phyloP scores from a whole-genome alignment of 2,797 vertebrate species.

The Bradypodion ventrale region DNA sequence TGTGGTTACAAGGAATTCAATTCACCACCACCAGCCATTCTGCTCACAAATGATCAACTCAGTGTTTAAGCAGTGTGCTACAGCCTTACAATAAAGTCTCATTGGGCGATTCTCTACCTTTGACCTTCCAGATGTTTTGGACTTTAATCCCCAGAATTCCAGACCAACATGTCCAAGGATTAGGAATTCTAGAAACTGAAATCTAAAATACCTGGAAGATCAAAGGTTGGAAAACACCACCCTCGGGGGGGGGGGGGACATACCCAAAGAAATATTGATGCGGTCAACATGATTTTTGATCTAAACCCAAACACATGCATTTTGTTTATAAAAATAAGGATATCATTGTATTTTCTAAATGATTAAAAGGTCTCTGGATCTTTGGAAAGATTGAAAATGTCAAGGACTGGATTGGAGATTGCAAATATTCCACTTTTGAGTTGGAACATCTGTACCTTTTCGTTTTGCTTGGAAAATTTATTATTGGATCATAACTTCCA shows the following conservation, averaged over 20 bases:
- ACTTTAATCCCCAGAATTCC: too few relatives aligned
- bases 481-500: too few relatives aligned
- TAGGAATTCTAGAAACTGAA: too few relatives aligned
- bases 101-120: too few relatives aligned
- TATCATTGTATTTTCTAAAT: background rate
- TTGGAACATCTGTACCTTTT: background rate
- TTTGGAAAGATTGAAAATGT: too few relatives aligned
- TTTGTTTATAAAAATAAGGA: too few relatives aligned
- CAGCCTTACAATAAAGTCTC: background rate
- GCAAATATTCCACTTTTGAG: background rate
- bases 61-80: background rate
- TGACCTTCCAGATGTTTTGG: too few relatives aligned
- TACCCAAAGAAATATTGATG: background rate
- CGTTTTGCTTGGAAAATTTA: too few relatives aligned
- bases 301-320: too few relatives aligned
- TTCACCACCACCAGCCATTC: background rate
- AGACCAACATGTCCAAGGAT: too few relatives aligned
- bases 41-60: background rate
- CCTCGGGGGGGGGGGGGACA: background rate
- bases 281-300: background rate
- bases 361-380: background rate
- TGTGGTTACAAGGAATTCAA: background rate
- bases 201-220: too few relatives aligned
- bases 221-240: background rate
- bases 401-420: background rate